Base-by-base conservation (phyloP, 2,113 vertebrate genomes). In the Vidua macroura region DNA sequence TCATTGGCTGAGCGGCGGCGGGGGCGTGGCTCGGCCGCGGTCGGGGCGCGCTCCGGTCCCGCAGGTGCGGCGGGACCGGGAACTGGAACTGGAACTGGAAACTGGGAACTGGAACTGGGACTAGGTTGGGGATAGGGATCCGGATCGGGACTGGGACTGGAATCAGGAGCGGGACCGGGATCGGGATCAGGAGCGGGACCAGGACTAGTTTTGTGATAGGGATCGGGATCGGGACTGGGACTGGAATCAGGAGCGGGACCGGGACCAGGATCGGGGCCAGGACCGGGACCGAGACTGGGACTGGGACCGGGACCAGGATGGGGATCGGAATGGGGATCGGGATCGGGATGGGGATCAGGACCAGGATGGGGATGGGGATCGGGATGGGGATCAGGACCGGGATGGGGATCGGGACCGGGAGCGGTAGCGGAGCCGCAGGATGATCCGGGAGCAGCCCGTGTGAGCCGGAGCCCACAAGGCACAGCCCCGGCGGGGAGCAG, bases 61-160 rank as follows among this genome's bases (percentile, higher is more conserved):
- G 60, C 80, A 80, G 91, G 86, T 90, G 91, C 67, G 69, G 81
- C 5, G 14, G 58, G 19, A 5, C 1, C 5, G 35, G 39, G 37
- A 27, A 6, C 23, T 33, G 13, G 41, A 41, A 7, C 35, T 35
- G 35, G 35, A 35, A 35, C 35, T 35, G 49, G 15, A n/a, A n/a
- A 41, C 11, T 12, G 41, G 13, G 41, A 41, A 7, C 35, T 35
- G 35, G 35, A 35, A 35, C 35, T 35, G 49, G 15, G 16, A 60
- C 0, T 6, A 25, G 27, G 19, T 41, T 0, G 0, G 15, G 5
- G 9, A 31, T 1, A 0, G 33, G 14, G 24, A 68, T 2, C 2
- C 21, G 37, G 21, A 33, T 3, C 2, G 23, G 44, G 16, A 35
- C 2, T 1, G 6, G 16, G 4, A 15, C 2, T 9, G 9, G 22